These are phyloP conservation scores for Sardina pilchardus DNA, from an alignment of 2,113 vertebrate genomes.

Conservation along the genomic window DNA sequence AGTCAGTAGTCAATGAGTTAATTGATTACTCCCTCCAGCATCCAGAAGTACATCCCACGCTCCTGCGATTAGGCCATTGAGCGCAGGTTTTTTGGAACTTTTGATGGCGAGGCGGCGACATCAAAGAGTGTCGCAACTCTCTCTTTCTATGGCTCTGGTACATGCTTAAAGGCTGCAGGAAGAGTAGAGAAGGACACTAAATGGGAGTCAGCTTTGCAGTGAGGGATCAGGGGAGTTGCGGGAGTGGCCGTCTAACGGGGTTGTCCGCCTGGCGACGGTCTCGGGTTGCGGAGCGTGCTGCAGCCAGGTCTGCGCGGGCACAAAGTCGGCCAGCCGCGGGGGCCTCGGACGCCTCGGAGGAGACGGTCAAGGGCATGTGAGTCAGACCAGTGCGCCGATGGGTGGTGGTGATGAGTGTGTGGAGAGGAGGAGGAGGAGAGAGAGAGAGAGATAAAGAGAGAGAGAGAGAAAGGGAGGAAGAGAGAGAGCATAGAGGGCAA, in stretches of 20 bases:
- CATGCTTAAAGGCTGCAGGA: neutral
- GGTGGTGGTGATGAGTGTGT: neutral
- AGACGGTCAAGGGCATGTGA: slow-evolving; percentile 44
- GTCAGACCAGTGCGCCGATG: neutral
- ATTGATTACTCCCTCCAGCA: too few relatives aligned
- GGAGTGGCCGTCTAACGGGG: neutral
- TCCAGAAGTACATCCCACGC: too few relatives aligned
- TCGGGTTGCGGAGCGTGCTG: neutral
- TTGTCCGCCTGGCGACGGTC: slow-evolving; percentile 36
- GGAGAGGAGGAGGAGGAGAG: neutral
- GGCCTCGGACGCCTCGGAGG: slow-evolving; percentile 22
- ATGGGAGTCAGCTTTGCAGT: neutral
- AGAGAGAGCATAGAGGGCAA: neutral
- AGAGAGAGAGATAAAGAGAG: neutral
- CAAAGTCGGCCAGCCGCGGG: slow-evolving; percentile 29
- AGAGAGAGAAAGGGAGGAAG: neutral
- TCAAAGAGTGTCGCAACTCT: too few relatives aligned
- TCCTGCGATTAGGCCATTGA: too few relatives aligned
- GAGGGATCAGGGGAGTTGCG: neutral
- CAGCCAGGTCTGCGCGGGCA: slow-evolving; percentile 28
- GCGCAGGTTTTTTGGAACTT: too few relatives aligned
- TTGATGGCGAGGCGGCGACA: too few relatives aligned
- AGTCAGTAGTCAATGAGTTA: too few relatives aligned
- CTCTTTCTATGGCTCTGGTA: too few relatives aligned
- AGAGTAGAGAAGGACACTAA: neutral